Evolutionary conservation across 1,140 invertebrate genomes (phyloP).

Genomic region (Zaprionus africanus): DNA sequence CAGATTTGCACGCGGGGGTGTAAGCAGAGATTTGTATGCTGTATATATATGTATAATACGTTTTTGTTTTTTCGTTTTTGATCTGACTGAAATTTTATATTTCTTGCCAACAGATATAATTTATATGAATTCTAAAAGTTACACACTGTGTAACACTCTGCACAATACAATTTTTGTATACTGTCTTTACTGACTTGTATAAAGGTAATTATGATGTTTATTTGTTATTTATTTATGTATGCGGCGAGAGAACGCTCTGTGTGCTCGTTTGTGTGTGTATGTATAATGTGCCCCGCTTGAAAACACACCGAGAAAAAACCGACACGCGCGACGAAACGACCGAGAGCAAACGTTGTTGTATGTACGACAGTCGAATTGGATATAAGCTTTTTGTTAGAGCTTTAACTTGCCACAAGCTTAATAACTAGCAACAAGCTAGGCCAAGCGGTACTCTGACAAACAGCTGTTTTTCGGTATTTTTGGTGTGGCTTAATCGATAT

Average conservation of each 20-base stretch:
- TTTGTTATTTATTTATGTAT: constrained; percentile 1
- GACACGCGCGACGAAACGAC: constrained; percentile 42
- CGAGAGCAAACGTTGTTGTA: constrained; percentile 43
- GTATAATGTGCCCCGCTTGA: constrained; percentile 46
- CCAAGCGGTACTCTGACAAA: background rate
- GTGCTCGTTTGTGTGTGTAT: constrained; percentile 25
- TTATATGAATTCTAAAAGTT: background rate
- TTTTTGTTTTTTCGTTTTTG: constrained; percentile 21
- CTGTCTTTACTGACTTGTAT: background rate
- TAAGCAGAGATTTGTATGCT: constrained; percentile 15
- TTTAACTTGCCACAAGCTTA: constrained; percentile 68
- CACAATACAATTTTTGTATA: background rate
- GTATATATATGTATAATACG: constrained; percentile 5
- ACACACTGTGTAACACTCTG: background rate
- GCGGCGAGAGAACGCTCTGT: background rate
- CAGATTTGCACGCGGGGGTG: constrained; percentile 17
- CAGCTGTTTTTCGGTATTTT: constrained; percentile 35
- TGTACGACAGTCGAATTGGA: constrained; percentile 33
- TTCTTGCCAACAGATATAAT: constrained; percentile 17
- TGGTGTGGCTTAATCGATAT: constrained; percentile 4
- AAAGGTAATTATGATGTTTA: background rate
- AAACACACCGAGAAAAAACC: constrained; percentile 38
- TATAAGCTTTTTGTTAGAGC: constrained; percentile 51
- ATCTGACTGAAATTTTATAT: constrained; percentile 31
- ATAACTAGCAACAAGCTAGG: constrained; percentile 47